Evolutionary conservation across 1,140 invertebrate genomes (phyloP), one percentile per base, ranked within the genome.

Genomic region (Leucophenga varia): DNA sequence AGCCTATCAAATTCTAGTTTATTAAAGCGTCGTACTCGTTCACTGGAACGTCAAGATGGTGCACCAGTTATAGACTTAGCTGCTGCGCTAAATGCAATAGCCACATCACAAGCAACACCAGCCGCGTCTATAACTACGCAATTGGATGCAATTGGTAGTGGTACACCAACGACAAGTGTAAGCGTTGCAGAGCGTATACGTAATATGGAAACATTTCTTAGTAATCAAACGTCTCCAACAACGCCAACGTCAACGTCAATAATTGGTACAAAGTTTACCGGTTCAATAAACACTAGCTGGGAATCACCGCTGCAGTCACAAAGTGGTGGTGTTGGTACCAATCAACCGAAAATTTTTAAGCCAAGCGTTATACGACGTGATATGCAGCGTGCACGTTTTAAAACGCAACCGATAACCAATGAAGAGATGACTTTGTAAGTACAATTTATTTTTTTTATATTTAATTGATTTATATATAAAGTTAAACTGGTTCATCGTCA

Each of bases 321-420:
- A n/a, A n/a, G n/a, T n/a, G n/a, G n/a, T n/a, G n/a, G n/a, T n/a
- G n/a, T n/a, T n/a, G 70, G 64, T 9, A 75, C 71, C 10, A 74
- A 74, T 17, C 63, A 75, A 37, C 78, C 78, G 3, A 79, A 78
- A 42, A 14, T 73, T 1, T 42, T 68, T 1, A 71, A 72, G 35
- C 65, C 76, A 59, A 78, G 59, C 65, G 79, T 50, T 58, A 70
- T 52, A 37, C 57, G 79, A 13, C 71, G 80, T 36, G 80, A 79
- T 51, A 59, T 77, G 13, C 77, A 80, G 48, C 77, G 76, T 34
- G 80, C 81, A 46, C 77, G 84, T 17, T 83, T 80, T 61, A 80
- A 80, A 58, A 86, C 85, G 2, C 85, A 86, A 64, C 85, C 85
- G 0, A 79, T 87, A 43, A 86, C 84, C 20, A 78, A 80, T 10